A percentile compares a stretch with the other conserved stretches of the same genome.
These are phyloP conservation scores for Chymomyza amoena DNA, from an alignment of 2,888 invertebrate genomes.

Conservation along the genomic window DNA sequence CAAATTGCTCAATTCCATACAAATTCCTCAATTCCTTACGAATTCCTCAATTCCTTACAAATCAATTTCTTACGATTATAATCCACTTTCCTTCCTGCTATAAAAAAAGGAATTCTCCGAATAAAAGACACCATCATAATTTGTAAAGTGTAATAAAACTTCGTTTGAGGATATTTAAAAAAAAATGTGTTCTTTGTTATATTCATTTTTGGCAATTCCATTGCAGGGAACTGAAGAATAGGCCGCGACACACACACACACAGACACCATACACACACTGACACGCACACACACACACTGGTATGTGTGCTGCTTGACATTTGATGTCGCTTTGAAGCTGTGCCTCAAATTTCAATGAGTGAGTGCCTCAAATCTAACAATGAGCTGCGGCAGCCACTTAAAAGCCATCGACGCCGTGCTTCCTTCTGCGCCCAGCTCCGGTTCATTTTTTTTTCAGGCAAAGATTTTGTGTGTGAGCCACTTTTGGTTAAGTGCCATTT, in stretches of 20 bases:
- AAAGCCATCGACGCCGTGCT: conserved; percentile 8
- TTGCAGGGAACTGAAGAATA: conserved; percentile 12
- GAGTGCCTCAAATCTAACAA: conserved; percentile 34
- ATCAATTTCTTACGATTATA: no score
- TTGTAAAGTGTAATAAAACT: neutral
- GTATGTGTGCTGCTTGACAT: conserved; percentile 52
- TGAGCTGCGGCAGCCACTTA: conserved; percentile 53
- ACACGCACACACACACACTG: neutral
- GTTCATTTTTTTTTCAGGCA: conserved; percentile 13
- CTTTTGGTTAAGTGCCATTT: conserved; percentile 54
- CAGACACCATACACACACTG: no score
- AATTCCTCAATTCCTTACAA: no score
- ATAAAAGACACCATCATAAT: no score
- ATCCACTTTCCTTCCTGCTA: no score
- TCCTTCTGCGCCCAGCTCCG: neutral
- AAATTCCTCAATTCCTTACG: no score
- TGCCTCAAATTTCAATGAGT: conserved; percentile 62
- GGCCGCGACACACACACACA: conserved; percentile 17
- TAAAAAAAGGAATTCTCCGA: no score
- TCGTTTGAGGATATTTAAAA: neutral
- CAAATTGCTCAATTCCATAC: no score
- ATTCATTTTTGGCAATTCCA: conserved; percentile 11
- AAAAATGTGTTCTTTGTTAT: conserved; percentile 2
- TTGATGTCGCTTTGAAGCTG: conserved; percentile 51
- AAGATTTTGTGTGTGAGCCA: conserved; percentile 22